phyloP scores from a whole-genome alignment of 2,888 invertebrate species.

The Scaptodrosophila latifasciaeformis region DNA sequence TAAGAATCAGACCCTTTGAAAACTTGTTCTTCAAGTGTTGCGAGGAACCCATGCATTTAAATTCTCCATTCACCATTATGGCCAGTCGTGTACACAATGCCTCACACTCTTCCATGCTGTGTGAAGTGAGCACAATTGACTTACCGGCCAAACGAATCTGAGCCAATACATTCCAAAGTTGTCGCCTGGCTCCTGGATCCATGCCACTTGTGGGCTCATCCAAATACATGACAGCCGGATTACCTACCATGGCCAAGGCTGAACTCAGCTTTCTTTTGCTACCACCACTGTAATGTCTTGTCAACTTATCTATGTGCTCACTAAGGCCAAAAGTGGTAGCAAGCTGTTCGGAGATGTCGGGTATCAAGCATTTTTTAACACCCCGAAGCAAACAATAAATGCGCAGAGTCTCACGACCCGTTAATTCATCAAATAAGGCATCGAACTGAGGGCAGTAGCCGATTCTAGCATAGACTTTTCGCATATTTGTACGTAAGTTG shows the following conservation, averaged over 20 bases:
- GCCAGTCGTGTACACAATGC: conserved; percentile 85
- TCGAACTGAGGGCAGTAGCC: conserved; percentile 85
- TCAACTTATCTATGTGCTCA: conserved; percentile 78
- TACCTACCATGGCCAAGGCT: conserved; percentile 81
- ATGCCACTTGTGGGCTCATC: conserved; percentile 80
- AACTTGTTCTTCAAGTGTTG: conserved; percentile 85
- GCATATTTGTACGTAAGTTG: conserved; percentile 76
- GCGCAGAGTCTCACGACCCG: conserved; percentile 80
- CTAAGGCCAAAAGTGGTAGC: conserved; percentile 77
- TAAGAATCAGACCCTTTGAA: conserved; percentile 69
- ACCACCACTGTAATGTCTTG: conserved; percentile 80
- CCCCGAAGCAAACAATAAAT: conserved; percentile 80
- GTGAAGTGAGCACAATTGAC: conserved; percentile 86
- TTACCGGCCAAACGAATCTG: conserved; percentile 81
- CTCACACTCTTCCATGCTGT: conserved; percentile 90
- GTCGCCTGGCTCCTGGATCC: conserved; percentile 77
- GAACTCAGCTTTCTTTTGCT: conserved; percentile 83
- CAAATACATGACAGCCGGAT: conserved; percentile 80
- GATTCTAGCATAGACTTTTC: conserved; percentile 78
- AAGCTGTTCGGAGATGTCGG: conserved; percentile 21
- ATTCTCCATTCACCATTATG: conserved; percentile 85
- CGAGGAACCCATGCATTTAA: conserved; percentile 82
- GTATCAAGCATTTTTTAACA: conserved; percentile 72
- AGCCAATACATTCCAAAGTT: conserved; percentile 84
- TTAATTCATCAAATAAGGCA: conserved; percentile 80